phyloP scores from a whole-genome alignment of 2,888 invertebrate genomes.

The Watsonalla cultraria region DNA sequence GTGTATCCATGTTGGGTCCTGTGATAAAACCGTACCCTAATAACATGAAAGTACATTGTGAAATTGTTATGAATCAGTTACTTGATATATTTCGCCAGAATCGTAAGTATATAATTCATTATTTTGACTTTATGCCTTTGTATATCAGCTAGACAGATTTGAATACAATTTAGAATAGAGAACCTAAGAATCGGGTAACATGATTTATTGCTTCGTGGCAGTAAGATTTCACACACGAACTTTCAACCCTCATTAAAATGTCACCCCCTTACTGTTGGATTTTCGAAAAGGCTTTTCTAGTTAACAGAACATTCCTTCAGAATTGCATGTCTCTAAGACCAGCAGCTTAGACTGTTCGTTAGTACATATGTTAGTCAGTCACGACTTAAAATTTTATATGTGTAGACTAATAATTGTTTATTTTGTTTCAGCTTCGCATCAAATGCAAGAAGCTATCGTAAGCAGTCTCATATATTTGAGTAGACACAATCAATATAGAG shows the following conservation, averaged over 20 bases:
- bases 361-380: too few species aligned
- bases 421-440: conserved; percentile 45
- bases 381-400: not conserved
- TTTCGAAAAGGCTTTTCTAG: too few species aligned
- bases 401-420: conserved; percentile 1
- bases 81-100: conserved; percentile 42
- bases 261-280: too few species aligned
- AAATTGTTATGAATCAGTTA: conserved; percentile 54
- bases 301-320: too few species aligned
- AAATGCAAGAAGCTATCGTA: conserved; percentile 56
- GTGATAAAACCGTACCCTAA: conserved; percentile 61
- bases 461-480: conserved; percentile 54
- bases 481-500: conserved; percentile 41
- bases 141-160: too few species aligned
- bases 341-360: too few species aligned
- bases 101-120: conserved; percentile 42
- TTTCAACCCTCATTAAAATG: too few species aligned
- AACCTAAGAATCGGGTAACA: too few species aligned
- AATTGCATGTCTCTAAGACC: too few species aligned
- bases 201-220: too few species aligned
- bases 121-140: not conserved
- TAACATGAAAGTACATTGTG: conserved; percentile 63
- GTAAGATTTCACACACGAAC: too few species aligned
- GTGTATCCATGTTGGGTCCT: conserved; percentile 55
- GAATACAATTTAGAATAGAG: too few species aligned